Percentiles rank a stretch among this genome's conserved stretches.
phyloP scores from a whole-genome alignment of 92 coral and sea anemone species.

The Palythoa grandiflora region DNA sequence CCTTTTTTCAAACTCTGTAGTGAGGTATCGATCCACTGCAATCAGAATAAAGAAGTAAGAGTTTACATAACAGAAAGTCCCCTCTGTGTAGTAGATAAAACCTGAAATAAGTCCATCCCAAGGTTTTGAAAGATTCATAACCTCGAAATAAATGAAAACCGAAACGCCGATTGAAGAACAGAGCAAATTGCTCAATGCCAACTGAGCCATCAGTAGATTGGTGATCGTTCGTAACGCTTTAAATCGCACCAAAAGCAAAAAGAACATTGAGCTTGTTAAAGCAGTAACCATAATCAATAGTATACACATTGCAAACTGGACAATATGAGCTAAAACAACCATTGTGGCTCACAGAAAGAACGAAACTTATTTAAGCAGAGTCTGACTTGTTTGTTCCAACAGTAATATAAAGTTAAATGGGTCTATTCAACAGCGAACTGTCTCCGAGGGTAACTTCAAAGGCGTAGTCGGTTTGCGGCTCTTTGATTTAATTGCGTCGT shows the following conservation, averaged over 20 bases:
- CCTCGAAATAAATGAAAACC: neutral
- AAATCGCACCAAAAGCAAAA: conserved; percentile 15
- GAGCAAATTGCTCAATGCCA: conserved; percentile 16
- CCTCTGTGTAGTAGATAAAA: neutral
- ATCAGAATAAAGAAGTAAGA: conserved; percentile 9
- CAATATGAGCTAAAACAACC: neutral
- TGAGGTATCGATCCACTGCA: conserved; percentile 9
- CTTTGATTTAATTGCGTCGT: neutral
- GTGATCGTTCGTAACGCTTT: conserved; percentile 17
- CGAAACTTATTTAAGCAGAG: neutral
- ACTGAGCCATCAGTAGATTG: conserved; percentile 15
- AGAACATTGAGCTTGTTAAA: neutral
- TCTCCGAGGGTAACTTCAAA: neutral
- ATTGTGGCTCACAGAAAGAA: neutral
- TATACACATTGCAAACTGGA: neutral
- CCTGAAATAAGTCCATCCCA: neutral
- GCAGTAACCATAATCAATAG: neutral
- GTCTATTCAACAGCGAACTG: neutral
- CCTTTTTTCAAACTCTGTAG: conserved; percentile 16
- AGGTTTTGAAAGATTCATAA: neutral
- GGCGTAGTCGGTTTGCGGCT: neutral
- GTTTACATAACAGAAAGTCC: neutral
- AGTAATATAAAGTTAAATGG: neutral
- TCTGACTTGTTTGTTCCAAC: neutral
- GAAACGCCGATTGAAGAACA: conserved; percentile 8